phyloP scores from a whole-genome alignment of 1,140 invertebrate species.

The Orussus abietinus region DNA sequence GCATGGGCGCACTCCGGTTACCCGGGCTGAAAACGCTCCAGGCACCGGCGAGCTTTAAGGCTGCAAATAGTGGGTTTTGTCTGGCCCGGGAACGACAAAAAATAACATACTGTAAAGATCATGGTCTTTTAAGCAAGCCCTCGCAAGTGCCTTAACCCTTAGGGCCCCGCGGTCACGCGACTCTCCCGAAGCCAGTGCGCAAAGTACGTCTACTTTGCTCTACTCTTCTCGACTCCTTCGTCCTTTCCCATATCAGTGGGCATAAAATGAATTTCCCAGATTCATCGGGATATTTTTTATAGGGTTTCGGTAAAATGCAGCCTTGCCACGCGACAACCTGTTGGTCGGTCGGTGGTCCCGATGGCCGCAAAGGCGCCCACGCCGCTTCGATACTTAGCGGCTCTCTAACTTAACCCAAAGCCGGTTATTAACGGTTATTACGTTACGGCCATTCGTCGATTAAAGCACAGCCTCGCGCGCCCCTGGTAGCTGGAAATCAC shows the following conservation, averaged over 20 bases:
- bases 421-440: conserved; percentile 37
- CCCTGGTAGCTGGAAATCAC: no score
- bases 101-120: conserved; percentile 1
- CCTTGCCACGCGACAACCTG: no score
- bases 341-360: no score
- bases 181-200: no score
- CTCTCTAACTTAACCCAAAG: conserved; percentile 21
- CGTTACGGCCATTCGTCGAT: conserved; percentile 24
- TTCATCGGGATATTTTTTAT: no score
- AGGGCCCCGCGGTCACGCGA: neutral
- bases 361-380: conserved; percentile 18
- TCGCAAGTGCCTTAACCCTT: neutral
- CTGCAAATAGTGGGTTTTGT: neutral
- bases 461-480: conserved; percentile 16
- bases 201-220: no score
- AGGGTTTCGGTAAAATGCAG: no score
- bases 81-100: neutral
- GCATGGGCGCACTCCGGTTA: conserved; percentile 34
- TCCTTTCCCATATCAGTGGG: neutral
- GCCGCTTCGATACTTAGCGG: conserved; percentile 29
- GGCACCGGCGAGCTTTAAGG: conserved; percentile 1
- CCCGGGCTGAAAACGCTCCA: conserved; percentile 8
- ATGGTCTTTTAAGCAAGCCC: neutral
- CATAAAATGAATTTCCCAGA: neutral
- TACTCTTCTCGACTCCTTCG: no score